Evolutionary conservation across 2,888 invertebrate species (phyloP).

Genomic region (Myopa testacea): DNA sequence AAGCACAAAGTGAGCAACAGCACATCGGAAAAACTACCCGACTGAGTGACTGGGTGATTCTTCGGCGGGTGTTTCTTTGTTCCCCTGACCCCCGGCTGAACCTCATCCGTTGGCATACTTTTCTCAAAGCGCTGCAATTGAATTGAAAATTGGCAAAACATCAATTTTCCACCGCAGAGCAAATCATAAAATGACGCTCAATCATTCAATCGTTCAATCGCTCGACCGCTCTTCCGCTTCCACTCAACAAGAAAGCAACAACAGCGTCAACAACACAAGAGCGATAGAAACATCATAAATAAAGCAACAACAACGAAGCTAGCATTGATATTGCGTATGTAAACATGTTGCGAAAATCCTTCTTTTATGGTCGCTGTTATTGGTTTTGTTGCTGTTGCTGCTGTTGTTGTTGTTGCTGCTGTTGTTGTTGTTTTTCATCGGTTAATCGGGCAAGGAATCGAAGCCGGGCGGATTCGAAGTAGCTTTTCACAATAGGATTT

Average conservation of each 20-base stretch:
- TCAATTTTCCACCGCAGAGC: constrained; percentile 67
- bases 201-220: not conserved
- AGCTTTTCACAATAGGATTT: constrained; percentile 66
- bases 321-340: constrained; percentile 46
- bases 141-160: constrained; percentile 68
- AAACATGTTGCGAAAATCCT: constrained; percentile 60
- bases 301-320: constrained; percentile 32
- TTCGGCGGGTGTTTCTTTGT: not conserved
- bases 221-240: constrained; percentile 16
- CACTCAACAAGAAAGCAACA: not conserved
- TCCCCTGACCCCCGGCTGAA: constrained; percentile 16
- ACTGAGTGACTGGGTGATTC: not conserved
- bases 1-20: constrained; percentile 55
- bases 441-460: constrained; percentile 25
- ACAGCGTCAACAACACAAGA: too few species aligned
- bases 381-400: too few species aligned
- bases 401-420: constrained; percentile 10
- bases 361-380: not conserved
- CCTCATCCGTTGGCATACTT: not conserved
- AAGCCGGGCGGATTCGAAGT: constrained; percentile 57
- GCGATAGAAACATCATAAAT: constrained; percentile 39
- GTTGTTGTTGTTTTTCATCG: constrained; percentile 23
- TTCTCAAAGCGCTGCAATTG: constrained; percentile 60
- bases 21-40: constrained; percentile 39
- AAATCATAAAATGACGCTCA: constrained; percentile 64